These are phyloP conservation scores for Drosophila peninsularis DNA, from an alignment of 2,888 invertebrate genomes.

Conservation along the genomic window DNA sequence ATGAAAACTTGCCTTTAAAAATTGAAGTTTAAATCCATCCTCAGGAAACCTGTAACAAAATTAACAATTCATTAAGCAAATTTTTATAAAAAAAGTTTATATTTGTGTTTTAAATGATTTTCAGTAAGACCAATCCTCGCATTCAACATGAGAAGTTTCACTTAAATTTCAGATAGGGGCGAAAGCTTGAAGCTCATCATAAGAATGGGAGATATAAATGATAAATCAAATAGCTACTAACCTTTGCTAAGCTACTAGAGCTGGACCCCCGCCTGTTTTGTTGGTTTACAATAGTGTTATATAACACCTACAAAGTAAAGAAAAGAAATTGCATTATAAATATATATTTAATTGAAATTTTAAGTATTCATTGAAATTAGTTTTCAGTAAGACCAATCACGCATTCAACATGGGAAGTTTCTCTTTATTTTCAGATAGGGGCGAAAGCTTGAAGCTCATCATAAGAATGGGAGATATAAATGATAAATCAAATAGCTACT, in stretches of 20 bases:
- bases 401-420: constrained; percentile 79
- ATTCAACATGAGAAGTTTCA: constrained; percentile 7
- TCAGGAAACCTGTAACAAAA: constrained; percentile 7
- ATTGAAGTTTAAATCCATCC: neutral
- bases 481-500: neutral
- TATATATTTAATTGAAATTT: no score
- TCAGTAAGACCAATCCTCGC: constrained; percentile 18
- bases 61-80: neutral
- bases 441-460: constrained; percentile 82
- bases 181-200: constrained; percentile 38
- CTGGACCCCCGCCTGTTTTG: neutral
- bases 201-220: no score
- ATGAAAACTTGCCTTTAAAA: constrained; percentile 2
- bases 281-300: no score
- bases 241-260: neutral
- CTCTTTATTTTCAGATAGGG: constrained; percentile 79
- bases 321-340: neutral
- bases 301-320: neutral
- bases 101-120: neutral
- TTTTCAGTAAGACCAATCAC: constrained; percentile 82
- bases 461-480: constrained; percentile 14
- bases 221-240: neutral
- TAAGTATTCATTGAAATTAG: no score
- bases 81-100: neutral
- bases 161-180: constrained; percentile 6